Conservation (phyloP, 2,797 vertebrate genomes). For the Chanos chanos region DNA sequence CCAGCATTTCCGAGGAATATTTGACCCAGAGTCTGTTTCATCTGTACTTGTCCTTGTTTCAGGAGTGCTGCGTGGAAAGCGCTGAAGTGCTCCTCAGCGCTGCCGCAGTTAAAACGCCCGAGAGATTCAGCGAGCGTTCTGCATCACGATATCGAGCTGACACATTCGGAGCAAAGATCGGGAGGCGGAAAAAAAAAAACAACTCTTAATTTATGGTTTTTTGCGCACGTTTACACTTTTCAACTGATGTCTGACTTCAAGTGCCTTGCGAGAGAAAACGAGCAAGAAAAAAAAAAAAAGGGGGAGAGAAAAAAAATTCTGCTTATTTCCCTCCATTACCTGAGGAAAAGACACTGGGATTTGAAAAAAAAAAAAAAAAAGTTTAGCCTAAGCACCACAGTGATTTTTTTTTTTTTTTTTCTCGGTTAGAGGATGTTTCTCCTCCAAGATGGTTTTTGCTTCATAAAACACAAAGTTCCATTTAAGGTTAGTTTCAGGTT, state of each 20-base stretch:
- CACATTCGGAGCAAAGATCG: background rate
- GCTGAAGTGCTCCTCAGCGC: too few relatives aligned
- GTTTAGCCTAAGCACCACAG: background rate
- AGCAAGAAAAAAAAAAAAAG: background rate
- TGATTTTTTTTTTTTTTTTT: too few relatives aligned
- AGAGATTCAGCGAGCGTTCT: too few relatives aligned
- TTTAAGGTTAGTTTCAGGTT: constrained; percentile 22
- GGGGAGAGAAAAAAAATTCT: background rate
- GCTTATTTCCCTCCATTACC: background rate
- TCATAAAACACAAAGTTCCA: constrained; percentile 32
- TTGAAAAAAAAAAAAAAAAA: constrained; percentile 1
- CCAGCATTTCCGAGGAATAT: too few relatives aligned
- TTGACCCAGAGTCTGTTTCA: too few relatives aligned
- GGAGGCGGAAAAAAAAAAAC: background rate
- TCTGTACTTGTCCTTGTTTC: too few relatives aligned
- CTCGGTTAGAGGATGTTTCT: constrained; percentile 25
- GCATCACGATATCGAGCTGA: constrained; percentile 17
- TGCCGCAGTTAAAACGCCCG: too few relatives aligned
- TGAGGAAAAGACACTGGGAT: constrained; percentile 11
- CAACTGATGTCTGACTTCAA: constrained; percentile 3
- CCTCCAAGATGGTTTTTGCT: constrained; percentile 25
- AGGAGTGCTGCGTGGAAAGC: too few relatives aligned
- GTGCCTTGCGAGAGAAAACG: constrained; percentile 2
- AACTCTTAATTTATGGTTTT: constrained; percentile 3
- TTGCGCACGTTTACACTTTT: background rate